A percentile compares a stretch with the other conserved stretches of the same genome.
phyloP scores from a whole-genome alignment of 2,797 vertebrate genomes.

The Anomalospiza imberbis region DNA sequence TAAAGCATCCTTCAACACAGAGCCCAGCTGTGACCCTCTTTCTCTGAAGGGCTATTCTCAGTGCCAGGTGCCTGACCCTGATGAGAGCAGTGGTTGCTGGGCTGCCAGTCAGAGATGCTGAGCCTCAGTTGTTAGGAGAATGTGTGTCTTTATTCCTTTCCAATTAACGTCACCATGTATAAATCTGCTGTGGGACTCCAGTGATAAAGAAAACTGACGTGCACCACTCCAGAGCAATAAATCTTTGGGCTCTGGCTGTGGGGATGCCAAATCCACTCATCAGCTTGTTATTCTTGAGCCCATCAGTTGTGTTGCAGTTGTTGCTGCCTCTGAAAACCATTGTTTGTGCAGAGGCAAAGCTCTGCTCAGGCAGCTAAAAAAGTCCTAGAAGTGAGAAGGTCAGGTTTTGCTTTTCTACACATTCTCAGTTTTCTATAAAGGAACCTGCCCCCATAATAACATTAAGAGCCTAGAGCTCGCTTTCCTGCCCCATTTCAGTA shows the following conservation, averaged over 20 bases:
- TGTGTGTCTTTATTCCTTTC: slow-evolving; percentile 4
- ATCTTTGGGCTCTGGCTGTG: not conserved
- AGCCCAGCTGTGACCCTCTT: slow-evolving; percentile 2
- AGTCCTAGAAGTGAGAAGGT: not conserved
- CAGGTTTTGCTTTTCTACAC: not conserved
- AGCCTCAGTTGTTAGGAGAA: slow-evolving; percentile 7
- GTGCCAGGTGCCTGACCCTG: not conserved
- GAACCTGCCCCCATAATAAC: not conserved
- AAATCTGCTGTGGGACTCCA: slow-evolving; percentile 26
- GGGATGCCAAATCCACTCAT: not conserved
- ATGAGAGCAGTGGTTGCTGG: not conserved
- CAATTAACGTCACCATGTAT: not conserved
- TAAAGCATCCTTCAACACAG: not conserved
- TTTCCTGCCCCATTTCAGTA: not conserved
- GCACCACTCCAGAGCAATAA: not conserved
- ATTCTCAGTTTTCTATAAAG: not conserved
- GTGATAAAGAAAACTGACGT: not conserved
- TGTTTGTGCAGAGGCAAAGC: not conserved
- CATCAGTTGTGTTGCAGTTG: not conserved
- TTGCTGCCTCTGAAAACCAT: not conserved
- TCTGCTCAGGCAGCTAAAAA: not conserved
- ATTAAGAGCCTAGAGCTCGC: not conserved
- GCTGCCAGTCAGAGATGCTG: not conserved
- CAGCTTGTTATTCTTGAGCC: slow-evolving; percentile 3
- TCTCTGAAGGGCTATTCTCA: slow-evolving; percentile 11